Base-by-base conservation (phyloP, 1,140 invertebrate genomes). In the Eupeodes corollae region DNA sequence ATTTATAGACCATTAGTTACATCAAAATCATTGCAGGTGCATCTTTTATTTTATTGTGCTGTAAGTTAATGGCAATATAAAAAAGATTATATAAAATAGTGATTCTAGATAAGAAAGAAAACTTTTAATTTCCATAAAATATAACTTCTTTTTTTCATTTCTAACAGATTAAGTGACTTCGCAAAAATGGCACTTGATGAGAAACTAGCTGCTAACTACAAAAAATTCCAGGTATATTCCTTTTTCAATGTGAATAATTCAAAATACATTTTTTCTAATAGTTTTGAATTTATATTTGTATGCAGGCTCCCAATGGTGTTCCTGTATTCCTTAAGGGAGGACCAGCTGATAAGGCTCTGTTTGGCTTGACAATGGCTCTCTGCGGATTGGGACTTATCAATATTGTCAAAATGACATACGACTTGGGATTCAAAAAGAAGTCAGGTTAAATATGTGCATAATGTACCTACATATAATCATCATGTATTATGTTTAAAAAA, bases 241-340 rank as follows among this genome's bases (percentile, higher is more conserved):
- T 31, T 41, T 34, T 42, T 12, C n/a, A n/a, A 9, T 0, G 3
- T 31, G 6, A 33, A n/a, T 16, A 30, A 26, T 33, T 1, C 31
- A 6, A 32, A 21, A 30, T 16, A 26, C 30, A 30, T 44, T 42
- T 46, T 51, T 15, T 44, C 21, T 46, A 44, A 39, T 44, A 33
- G 19, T 40, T 21, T 16, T 45, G 3, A 15, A 30, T 35, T 39
- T 31, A 14, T 26, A 47, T 13, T 13, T n/a, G 5, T n/a, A n/a
- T 43, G 34, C 18, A 63, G 64, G 61, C 64, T 38, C 48, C 54
- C n/a, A 68, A 62, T 44, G 56, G 61, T 47, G 30, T 68, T 30
- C 62, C 64, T 2, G 56, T 67, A 42, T 67, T 65, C 18, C 50
- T 67, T 21, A 67, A 65, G 45, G 64, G 65, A 16, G 64, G 65